Percentiles rank a stretch among this genome's conserved stretches.
Conservation (phyloP, 2,888 invertebrate genomes). For the Lacanobia wlatinum region DNA sequence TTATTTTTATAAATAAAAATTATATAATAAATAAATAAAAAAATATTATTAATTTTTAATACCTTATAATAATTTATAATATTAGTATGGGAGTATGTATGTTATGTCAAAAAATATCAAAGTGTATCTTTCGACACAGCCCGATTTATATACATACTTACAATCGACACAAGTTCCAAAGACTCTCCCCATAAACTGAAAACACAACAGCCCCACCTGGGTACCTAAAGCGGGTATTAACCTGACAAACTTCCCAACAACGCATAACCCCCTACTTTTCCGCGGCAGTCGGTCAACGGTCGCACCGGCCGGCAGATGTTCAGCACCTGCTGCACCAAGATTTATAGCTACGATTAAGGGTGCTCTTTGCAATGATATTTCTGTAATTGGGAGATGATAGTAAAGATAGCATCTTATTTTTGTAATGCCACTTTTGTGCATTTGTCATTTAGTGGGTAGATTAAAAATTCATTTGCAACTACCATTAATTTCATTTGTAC, state of each 20-base stretch:
- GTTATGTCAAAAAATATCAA: not conserved
- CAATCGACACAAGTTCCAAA: not conserved
- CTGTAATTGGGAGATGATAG: slow-evolving; percentile 43
- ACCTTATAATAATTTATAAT: too few relatives aligned
- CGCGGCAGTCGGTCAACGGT: slow-evolving; percentile 39
- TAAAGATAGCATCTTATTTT: slow-evolving; percentile 10
- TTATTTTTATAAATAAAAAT: too few relatives aligned
- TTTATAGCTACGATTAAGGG: slow-evolving; percentile 54
- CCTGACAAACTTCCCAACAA: slow-evolving; percentile 1
- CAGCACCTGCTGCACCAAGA: slow-evolving; percentile 40
- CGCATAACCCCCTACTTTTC: slow-evolving; percentile 27
- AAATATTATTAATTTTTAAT: too few relatives aligned
- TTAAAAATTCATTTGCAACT: not conserved
- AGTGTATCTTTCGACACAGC: too few relatives aligned
- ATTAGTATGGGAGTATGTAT: too few relatives aligned
- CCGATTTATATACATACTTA: too few relatives aligned
- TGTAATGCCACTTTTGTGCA: slow-evolving; percentile 5
- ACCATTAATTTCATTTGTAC: too few relatives aligned
- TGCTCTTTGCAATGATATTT: slow-evolving; percentile 56
- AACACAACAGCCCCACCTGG: not conserved
- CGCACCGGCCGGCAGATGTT: slow-evolving; percentile 40
- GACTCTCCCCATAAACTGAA: not conserved
- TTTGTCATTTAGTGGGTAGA: not conserved
- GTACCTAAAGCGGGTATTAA: not conserved
- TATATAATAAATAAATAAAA: too few relatives aligned